Conservation (phyloP, 2,888 invertebrate species). For the Ormyrus pomaceus region DNA sequence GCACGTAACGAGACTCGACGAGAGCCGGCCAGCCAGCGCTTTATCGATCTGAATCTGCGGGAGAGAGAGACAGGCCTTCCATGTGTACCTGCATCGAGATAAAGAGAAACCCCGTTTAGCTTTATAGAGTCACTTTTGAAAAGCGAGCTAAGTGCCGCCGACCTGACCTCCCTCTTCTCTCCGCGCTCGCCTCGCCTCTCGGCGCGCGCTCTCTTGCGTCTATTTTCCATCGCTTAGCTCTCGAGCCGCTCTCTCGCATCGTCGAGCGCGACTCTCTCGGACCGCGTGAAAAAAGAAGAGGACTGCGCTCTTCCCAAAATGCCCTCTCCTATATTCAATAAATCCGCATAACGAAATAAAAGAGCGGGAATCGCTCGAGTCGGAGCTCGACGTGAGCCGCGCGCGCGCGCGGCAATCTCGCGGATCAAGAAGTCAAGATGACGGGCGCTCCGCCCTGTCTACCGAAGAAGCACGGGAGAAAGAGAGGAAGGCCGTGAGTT, state of each 20-base stretch:
- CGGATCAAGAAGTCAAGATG: constrained; percentile 47
- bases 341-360: neutral
- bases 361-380: neutral
- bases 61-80: constrained; percentile 15
- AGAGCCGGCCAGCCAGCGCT: neutral
- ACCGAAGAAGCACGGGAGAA: constrained; percentile 67
- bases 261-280: too few species aligned
- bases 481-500: constrained; percentile 64
- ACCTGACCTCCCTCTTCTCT: constrained; percentile 1
- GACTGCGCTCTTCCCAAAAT: neutral
- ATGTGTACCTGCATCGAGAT: constrained; percentile 36
- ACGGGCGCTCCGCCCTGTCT: constrained; percentile 67
- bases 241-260: too few species aligned
- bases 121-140: constrained; percentile 51
- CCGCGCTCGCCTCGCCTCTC: neutral
- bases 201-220: too few species aligned
- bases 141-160: constrained; percentile 36
- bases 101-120: constrained; percentile 50
- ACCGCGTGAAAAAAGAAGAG: constrained; percentile 13
- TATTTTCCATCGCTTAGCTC: too few species aligned
- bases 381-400: constrained; percentile 7
- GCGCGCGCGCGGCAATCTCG: constrained; percentile 14
- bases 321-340: neutral
- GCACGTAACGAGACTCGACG: constrained; percentile 31
- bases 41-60: constrained; percentile 48